Percentiles rank a stretch among this genome's conserved stretches.
phyloP scores from a whole-genome alignment of 2,797 vertebrate genomes.

The Parauchenoglanis punctatus region DNA sequence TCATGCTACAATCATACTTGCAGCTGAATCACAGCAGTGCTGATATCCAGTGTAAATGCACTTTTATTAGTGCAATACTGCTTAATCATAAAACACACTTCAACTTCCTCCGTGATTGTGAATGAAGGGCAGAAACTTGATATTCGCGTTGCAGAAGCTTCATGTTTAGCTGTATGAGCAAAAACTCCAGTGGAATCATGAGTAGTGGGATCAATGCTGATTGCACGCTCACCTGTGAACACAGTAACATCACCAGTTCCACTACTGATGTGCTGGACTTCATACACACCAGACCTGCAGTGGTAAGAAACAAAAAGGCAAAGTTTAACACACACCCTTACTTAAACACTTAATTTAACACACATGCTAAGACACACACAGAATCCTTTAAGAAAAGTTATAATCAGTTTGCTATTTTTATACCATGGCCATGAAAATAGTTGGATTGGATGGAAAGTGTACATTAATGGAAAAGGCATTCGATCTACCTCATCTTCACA shows the following conservation, averaged over 20 bases:
- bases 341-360: background rate
- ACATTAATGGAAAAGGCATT: background rate
- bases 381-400: too few relatives aligned
- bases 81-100: background rate
- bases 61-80: background rate
- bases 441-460: background rate
- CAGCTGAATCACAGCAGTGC: background rate
- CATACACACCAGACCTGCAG: slow-evolving; percentile 93
- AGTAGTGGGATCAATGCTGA: background rate
- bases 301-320: slow-evolving; percentile 61
- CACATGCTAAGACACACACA: background rate
- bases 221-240: slow-evolving; percentile 86
- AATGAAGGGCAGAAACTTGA: background rate
- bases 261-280: slow-evolving; percentile 98
- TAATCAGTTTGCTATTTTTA: background rate
- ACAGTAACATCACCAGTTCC: slow-evolving; percentile 97
- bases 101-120: background rate
- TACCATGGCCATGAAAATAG: background rate
- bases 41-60: background rate
- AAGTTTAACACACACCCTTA: slow-evolving; percentile 5
- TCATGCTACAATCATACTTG: background rate
- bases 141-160: background rate
- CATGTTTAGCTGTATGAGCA: background rate
- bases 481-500: background rate
- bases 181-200: background rate